Evolutionary conservation across 2,797 vertebrate species (phyloP), one percentile per base, ranked within the genome.

Genomic region (Phataginus tricuspis): DNA sequence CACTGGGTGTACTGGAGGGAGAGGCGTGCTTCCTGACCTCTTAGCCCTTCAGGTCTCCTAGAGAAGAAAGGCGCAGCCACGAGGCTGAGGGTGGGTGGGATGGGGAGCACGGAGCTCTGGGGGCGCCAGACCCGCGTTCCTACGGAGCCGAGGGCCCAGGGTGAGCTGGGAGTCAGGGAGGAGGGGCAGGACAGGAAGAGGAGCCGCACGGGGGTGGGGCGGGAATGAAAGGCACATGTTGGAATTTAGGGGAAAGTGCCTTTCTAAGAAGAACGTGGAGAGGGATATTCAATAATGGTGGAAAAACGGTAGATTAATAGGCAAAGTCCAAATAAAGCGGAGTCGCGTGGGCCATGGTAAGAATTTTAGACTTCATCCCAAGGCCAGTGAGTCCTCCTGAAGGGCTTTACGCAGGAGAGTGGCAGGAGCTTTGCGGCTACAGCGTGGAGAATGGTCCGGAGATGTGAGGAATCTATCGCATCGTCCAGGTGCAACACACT

Each of bases 171-270:
- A 11, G 10, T 45, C 45, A 1, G 45, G 42, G 23, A 34, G 31
- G 25, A 63, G 55, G 61, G 45, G 42, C 23, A 34, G 31, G 25
- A 63, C 23, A 34, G 31, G 25, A 63, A 39, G 53, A 69, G 68
- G 31, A 49, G n/a, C 53, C 3, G 0, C 10, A 13, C 0, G 11
- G 55, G 63, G 25, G 25, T 69, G 25, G 34, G 4, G 10, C 63
- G 14, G 7, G 42, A 61, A 31, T 31, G 42, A 79, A 80, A 69
- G 19, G 53, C 19, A 68, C 57, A 45, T 6, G 61, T 11, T 21
- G 0, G 0, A 3, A 10, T 0, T 3, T 63, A 87, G 10, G 31
- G 59, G 75, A 55, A 29, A 21, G 5, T n/a, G 21, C 14, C 39
- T 79, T 51, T n/a, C 42, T 51, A 16, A 72, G 55, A 51, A 89